phyloP scores from a whole-genome alignment of 1,140 invertebrate genomes.

The Cardiocondyla obscurior region DNA sequence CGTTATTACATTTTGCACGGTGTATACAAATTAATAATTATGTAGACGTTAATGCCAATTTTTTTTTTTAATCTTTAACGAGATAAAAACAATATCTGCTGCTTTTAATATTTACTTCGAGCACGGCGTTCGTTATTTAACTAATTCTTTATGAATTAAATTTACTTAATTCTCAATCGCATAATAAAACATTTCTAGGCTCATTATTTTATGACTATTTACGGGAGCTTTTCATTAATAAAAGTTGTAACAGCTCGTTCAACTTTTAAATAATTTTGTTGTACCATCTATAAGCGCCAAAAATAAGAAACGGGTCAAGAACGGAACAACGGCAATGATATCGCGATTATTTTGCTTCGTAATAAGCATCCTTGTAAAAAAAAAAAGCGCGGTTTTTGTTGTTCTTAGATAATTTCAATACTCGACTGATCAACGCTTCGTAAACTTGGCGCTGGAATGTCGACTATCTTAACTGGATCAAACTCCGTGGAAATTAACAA shows the following conservation, averaged over 20 bases:
- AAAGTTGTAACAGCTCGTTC: background rate
- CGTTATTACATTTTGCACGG: background rate
- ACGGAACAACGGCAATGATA: background rate
- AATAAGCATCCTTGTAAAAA: background rate
- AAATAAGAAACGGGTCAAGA: background rate
- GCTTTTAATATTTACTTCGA: background rate
- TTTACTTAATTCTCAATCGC: background rate
- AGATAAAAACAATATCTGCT: background rate
- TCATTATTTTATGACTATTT: background rate
- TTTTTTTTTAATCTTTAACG: background rate
- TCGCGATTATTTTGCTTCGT: background rate
- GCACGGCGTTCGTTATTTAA: background rate
- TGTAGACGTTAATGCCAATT: background rate
- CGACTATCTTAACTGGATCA: constrained; percentile 42
- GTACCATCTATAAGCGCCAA: background rate
- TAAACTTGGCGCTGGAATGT: constrained; percentile 39
- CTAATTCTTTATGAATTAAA: background rate
- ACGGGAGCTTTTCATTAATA: background rate
- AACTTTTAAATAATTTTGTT: background rate
- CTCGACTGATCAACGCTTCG: constrained; percentile 22
- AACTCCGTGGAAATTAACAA: constrained; percentile 42
- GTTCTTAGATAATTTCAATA: constrained; percentile 26
- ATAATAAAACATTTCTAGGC: background rate
- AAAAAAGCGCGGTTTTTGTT: constrained; percentile 2
- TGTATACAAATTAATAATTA: background rate